Evolutionary conservation across 1,140 invertebrate species (phyloP).

Genomic region (Macrotrachela quadricornifera): DNA sequence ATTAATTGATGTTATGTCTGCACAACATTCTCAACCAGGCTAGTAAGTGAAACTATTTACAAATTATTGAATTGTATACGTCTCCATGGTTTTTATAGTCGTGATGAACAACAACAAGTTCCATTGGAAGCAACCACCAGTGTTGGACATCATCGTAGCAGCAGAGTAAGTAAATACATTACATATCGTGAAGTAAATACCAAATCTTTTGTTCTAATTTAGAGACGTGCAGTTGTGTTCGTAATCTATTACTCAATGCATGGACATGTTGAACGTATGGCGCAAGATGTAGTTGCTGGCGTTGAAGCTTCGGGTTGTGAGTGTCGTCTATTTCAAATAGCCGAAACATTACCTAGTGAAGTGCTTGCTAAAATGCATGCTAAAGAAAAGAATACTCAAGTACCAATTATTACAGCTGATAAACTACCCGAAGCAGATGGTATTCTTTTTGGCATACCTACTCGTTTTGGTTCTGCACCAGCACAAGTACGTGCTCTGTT

Average conservation of each 20-base stretch:
- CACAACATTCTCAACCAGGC: no score
- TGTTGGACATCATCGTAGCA: no score
- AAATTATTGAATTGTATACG: no score
- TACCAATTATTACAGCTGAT: conserved; percentile 1
- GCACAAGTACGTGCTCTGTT: conserved; percentile 1
- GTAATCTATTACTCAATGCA: conserved; percentile 7
- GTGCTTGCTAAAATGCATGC: conserved; percentile 1
- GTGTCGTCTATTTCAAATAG: background rate
- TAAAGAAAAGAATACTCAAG: background rate
- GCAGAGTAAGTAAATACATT: no score
- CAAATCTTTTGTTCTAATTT: no score
- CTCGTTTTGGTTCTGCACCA: background rate
- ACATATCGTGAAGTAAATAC: no score
- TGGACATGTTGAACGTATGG: conserved; percentile 1
- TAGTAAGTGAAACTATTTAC: no score
- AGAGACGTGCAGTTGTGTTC: background rate
- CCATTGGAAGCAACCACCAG: no score
- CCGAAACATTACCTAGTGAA: background rate
- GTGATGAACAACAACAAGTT: no score
- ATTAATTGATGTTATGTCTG: no score
- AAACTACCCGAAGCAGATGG: conserved; percentile 6
- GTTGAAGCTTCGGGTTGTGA: background rate
- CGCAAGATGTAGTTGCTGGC: background rate
- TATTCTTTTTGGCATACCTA: conserved; percentile 4
- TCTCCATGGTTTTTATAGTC: no score